phyloP scores from a whole-genome alignment of 2,113 vertebrate genomes.

The Mungos mungo region DNA sequence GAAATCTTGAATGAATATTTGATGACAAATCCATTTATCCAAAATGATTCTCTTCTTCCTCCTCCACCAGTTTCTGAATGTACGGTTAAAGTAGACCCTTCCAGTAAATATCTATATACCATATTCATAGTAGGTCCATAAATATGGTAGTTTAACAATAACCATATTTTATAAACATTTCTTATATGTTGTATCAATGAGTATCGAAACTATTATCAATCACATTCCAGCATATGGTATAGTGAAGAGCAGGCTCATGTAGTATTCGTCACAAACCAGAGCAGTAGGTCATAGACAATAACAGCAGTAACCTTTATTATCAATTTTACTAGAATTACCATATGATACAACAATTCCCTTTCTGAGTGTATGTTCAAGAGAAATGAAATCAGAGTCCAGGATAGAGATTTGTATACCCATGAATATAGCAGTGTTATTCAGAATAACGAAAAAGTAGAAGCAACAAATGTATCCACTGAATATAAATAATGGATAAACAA shows the following conservation, averaged over 20 bases:
- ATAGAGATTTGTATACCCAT: too few relatives aligned
- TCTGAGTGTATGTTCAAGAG: too few relatives aligned
- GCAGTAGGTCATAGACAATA: background rate
- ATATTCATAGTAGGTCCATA: too few relatives aligned
- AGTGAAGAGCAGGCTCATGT: too few relatives aligned
- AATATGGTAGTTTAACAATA: background rate
- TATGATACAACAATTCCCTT: too few relatives aligned
- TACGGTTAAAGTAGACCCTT: too few relatives aligned
- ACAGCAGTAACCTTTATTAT: background rate
- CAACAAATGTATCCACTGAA: too few relatives aligned
- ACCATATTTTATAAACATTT: background rate
- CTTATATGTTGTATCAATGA: background rate
- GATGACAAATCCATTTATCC: background rate
- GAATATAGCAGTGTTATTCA: too few relatives aligned
- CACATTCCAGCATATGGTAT: background rate
- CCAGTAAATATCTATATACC: background rate
- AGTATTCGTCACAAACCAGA: background rate
- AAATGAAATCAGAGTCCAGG: too few relatives aligned
- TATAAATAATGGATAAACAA: too few relatives aligned
- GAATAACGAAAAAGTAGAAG: too few relatives aligned
- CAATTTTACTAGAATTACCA: background rate
- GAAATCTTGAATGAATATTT: background rate
- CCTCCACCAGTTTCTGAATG: background rate
- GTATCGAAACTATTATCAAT: background rate
- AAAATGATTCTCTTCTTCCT: background rate